These are phyloP conservation scores for Amazona finschi DNA, from an alignment of 2,797 vertebrate genomes.

Conservation along the genomic window DNA sequence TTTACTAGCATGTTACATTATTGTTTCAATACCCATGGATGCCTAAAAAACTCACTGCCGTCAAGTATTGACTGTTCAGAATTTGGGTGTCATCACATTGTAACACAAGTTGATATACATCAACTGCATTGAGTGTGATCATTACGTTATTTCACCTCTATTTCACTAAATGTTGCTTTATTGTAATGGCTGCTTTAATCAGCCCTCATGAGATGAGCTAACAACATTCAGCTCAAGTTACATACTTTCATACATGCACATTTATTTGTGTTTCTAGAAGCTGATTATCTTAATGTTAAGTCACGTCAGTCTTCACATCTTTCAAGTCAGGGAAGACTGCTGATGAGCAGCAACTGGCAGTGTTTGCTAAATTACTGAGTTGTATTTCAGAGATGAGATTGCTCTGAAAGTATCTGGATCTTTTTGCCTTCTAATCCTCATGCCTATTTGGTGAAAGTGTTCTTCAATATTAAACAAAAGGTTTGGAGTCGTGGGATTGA, in stretches of 20 bases:
- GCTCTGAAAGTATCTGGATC: background rate
- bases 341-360: accelerated
- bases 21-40: background rate
- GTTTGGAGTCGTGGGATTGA: background rate
- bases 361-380: background rate
- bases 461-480: background rate
- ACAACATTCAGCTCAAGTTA: background rate
- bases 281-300: background rate
- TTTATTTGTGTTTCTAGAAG: background rate
- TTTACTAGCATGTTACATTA: background rate
- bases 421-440: background rate
- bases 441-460: background rate
- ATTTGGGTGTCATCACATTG: background rate
- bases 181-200: background rate
- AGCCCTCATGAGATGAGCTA: background rate
- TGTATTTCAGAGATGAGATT: background rate
- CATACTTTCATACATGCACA: background rate
- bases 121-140: background rate
- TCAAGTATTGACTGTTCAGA: background rate
- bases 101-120: background rate
- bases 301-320: background rate
- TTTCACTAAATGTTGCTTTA: background rate
- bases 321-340: background rate
- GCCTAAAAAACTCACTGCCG: background rate
- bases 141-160: accelerated